Conservation (phyloP, 1,140 invertebrate species). For the Riptortus pedestris region DNA sequence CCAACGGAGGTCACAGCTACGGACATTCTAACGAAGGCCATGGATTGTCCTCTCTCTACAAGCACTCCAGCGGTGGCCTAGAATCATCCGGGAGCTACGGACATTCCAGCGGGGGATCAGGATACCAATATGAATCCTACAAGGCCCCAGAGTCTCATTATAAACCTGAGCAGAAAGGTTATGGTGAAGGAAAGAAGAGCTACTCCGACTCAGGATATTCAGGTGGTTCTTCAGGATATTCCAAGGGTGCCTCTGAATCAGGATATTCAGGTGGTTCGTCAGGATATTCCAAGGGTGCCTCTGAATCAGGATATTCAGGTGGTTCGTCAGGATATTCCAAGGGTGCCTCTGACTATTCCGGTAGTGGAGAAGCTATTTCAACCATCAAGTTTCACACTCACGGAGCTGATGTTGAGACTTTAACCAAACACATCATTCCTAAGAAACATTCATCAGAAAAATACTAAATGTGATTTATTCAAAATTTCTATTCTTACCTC, state of each 20-base stretch:
- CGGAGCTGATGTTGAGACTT: neutral
- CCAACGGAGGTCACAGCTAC: neutral
- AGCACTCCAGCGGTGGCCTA: neutral
- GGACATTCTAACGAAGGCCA: neutral
- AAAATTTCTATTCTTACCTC: too few relatives aligned
- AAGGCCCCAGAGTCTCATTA: too few relatives aligned
- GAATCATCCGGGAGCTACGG: neutral
- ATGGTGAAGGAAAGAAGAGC: neutral
- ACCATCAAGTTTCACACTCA: conserved; percentile 4
- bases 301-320: too few relatives aligned
- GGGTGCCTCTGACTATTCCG: neutral
- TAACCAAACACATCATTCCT: conserved; percentile 4
- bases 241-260: neutral
- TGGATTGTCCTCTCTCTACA: neutral
- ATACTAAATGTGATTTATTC: too few relatives aligned
- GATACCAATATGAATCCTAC: too few relatives aligned
- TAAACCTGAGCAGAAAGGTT: too few relatives aligned
- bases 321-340: neutral
- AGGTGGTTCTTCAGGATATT: neutral
- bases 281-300: neutral
- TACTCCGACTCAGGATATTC: neutral
- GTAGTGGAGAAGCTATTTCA: neutral
- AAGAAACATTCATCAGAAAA: neutral
- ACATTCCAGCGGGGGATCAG: neutral
- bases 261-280: neutral